Evolutionary conservation across 2,113 vertebrate species (phyloP), one percentile per base, ranked within the genome.

Genomic region (Capra hircus): DNA sequence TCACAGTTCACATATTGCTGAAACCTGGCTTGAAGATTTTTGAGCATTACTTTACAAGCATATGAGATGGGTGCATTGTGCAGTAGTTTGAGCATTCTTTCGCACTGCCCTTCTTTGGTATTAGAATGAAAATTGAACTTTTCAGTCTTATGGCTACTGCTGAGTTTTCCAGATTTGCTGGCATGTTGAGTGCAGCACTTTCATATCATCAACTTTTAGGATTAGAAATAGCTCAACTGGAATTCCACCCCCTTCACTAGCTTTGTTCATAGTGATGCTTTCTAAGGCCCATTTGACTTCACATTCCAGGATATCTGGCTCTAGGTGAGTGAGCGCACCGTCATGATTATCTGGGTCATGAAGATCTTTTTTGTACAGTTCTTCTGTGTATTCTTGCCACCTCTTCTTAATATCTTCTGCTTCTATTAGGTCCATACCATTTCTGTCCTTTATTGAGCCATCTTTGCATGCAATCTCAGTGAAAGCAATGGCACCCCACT

Each of bases 251-350:
- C 9, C 8, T 71, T 4, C 16, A 71, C 64, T 11, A 71, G n/a
- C n/a, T 36, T 71, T 36, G n/a, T 71, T 21, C 0, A 0, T 36
- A 67, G 64, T 36, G 8, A 71, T 36, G 4, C 17, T 36, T 36
- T 5, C 17, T 36, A 5, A 71, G 9, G n/a, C n/a, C 64, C 33
- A 36, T 2, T 21, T 71, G 64, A 36, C n/a, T 36, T 36, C 17
- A 36, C 9, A 21, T 36, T 67, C 8, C n/a, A 71, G 17, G 8
- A 71, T 71, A 10, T 21, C n/a, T 36, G 17, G n/a, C 33, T 71
- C 64, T 5, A 71, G n/a, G 16, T 71, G 17, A 36, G 17, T 5
- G n/a, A 71, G 36, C n/a, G 0, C n/a, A 71, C 2, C n/a, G 36
- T 71, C 4, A 10, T 71, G 17, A 36, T 67, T 67, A 36, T 36